These are phyloP conservation scores for Labroides dimidiatus DNA, from an alignment of 2,797 vertebrate genomes.

Conservation along the genomic window DNA sequence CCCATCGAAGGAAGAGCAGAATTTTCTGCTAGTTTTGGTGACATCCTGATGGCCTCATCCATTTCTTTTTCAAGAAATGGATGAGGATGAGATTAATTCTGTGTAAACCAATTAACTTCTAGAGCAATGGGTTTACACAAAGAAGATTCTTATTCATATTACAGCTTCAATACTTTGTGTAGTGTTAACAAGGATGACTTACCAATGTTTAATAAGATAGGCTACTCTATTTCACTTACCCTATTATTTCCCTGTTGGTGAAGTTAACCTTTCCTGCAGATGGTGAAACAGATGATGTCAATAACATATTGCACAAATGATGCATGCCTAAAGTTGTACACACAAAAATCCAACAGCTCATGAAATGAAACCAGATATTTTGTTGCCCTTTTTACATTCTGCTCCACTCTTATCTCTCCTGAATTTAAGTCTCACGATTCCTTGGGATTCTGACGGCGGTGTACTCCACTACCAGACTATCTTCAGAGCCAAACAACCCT, in stretches of 20 bases:
- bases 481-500: neutral
- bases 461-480: conserved; percentile 9
- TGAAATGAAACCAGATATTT: neutral
- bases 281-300: neutral
- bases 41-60: too few species aligned
- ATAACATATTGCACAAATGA: neutral
- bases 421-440: conserved; percentile 10
- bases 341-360: neutral
- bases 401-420: neutral
- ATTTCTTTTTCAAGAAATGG: too few species aligned
- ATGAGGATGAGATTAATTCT: too few species aligned
- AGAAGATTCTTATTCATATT: too few species aligned
- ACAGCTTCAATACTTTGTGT: too few species aligned
- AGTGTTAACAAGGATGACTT: neutral
- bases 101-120: too few species aligned
- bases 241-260: neutral
- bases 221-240: neutral
- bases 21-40: too few species aligned
- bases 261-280: neutral
- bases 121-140: too few species aligned
- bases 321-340: too few species aligned
- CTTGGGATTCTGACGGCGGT: neutral
- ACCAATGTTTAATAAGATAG: neutral
- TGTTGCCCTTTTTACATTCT: too few species aligned
- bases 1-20: too few species aligned